Base-by-base conservation (phyloP, 2,113 vertebrate species). In the Bothrops jararaca region DNA sequence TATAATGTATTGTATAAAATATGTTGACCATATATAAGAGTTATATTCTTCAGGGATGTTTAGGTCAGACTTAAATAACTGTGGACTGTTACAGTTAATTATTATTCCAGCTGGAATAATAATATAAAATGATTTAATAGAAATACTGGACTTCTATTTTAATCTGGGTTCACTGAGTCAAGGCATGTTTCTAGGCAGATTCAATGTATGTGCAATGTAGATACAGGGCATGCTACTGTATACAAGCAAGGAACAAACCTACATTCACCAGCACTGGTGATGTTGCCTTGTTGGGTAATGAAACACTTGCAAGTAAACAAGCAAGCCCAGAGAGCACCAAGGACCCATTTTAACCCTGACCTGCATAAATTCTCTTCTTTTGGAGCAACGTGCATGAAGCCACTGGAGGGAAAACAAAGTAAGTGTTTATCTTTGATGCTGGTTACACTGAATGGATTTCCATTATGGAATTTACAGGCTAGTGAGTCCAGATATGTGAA, bases 401-500 rank as follows among this genome's bases (percentile, higher is more conserved):
- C 93, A 92, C 93, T 93, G 0, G 1, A 88, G 90, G 97, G 95
- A 95, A 97, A 97, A 93, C 95, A 86, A 74, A 95, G 23, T 93
- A 90, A 96, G 96, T 95, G 23, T 2, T 90, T 93, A 95, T 96
- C 95, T 92, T 74, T 86, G 56, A 93, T 94, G 23, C 94, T 95
- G 93, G 58, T 91, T 95, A 26, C 94, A 95, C 97, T 96, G 86
- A 0, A 95, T 95, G 95, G 93, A 91, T 97, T 93, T 87, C 95
- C 95, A 56, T 95, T 96, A 96, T 96, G 93, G 95, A 96, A 95
- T 92, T 94, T 95, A 89, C 93, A 88, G 90, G 94, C 91, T 95
- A 95, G 97, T 97, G 96, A 80, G 69, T 5, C 96, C 96, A 96
- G 95, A 95, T 97, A 94, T 3, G 97, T 97, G 96, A 95, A 58